Evolutionary conservation across 2,797 vertebrate genomes (phyloP), one percentile per base, ranked within the genome.

Genomic region (Leptoclinus maculatus): DNA sequence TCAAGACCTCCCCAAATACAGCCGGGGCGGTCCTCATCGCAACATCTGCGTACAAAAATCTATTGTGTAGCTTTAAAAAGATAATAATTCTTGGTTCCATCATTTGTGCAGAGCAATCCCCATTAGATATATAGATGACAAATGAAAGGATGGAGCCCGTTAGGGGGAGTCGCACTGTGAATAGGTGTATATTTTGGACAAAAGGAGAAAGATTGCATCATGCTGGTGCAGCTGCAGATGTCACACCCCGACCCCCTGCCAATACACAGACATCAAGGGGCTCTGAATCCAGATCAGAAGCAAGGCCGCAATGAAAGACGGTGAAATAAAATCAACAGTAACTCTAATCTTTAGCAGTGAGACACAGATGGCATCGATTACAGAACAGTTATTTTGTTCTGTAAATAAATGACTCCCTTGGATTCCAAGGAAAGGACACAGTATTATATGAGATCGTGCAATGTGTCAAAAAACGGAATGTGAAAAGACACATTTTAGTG

Each of bases 151-250:
- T 45, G 3, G 45, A n/a, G 23, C 19, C 58, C n/a, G 14, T 14
- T 16, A 27, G 47, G 11, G 39, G 11, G 39, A 41, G 5, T 43
- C 1, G 19, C 21, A 19, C 43, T 69, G 71, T 63, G 74, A 78
- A 66, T 3, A 16, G 3, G 27, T 79, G 38, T 85, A 86, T 79
- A 27, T 64, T 27, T 83, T 87, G 76, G 79, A 79, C 29, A 73
- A n/a, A 58, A 76, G 25, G 17, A 39, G 56, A 47, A 12, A 6
- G 36, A 77, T 16, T 16, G 8, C 23, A 11, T 12, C 32, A 39
- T 17, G 66, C 56, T 67, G 67, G 14, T 53, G 56, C 60, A 39
- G 66, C 78, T 73, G 66, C 69, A 69, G 63, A 72, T 76, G 70
- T 43, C 62, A 5, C 47, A 39, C 34, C 34, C 57, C 29, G 68